phyloP scores from a whole-genome alignment of 2,888 invertebrate species.

The Zelleria hepariella region DNA sequence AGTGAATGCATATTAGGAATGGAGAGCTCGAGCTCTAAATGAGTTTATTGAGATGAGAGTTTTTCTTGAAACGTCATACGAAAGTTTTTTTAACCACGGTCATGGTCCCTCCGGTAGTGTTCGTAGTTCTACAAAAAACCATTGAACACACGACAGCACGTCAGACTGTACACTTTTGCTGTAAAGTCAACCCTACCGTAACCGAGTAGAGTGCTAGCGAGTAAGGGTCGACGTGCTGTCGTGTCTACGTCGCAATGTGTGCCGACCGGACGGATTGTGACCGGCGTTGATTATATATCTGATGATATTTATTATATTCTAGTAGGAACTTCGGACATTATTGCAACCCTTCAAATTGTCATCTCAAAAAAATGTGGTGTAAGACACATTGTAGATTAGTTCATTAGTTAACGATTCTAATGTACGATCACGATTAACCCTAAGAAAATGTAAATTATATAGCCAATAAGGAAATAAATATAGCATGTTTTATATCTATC shows the following conservation, averaged over 20 bases:
- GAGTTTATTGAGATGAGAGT: not conserved
- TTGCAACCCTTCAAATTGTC: not conserved
- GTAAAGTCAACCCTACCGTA: too few species aligned
- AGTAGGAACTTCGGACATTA: not conserved
- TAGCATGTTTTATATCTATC: slow-evolving; percentile 64
- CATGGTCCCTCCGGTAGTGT: too few species aligned
- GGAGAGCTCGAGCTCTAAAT: not conserved
- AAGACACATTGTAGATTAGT: slow-evolving; percentile 50
- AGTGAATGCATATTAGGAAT: not conserved
- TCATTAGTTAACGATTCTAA: slow-evolving; percentile 24
- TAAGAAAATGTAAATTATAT: slow-evolving; percentile 63
- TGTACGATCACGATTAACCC: slow-evolving; percentile 50
- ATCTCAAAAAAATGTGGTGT: slow-evolving; percentile 29
- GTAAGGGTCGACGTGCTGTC: too few species aligned
- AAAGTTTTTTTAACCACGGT: not conserved
- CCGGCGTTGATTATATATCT: too few species aligned
- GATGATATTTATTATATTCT: not conserved
- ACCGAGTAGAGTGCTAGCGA: too few species aligned
- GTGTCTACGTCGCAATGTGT: too few species aligned
- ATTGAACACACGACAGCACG: too few species aligned
- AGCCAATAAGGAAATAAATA: slow-evolving; percentile 52
- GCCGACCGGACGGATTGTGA: too few species aligned
- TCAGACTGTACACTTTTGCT: too few species aligned
- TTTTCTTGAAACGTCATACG: not conserved
- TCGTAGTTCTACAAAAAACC: too few species aligned